Evolutionary conservation across 2,113 vertebrate species (phyloP), one percentile per base, ranked within the genome.

Genomic region (Corydoras maculifer): DNA sequence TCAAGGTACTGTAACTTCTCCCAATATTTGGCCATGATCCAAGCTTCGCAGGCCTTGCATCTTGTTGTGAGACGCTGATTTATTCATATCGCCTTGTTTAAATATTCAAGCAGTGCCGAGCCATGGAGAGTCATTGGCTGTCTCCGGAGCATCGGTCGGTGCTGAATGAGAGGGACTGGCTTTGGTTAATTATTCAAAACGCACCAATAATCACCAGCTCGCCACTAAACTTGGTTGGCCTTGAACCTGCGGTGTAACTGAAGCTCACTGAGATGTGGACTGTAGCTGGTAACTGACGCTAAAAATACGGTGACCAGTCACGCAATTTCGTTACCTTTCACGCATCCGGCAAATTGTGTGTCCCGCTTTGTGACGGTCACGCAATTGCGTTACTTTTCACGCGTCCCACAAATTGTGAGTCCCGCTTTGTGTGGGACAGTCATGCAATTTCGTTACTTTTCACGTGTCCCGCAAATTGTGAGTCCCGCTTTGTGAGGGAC

Each of bases 41-140:
- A 78, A 76, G 74, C 58, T 71, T 43, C 43, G 61, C 68, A 55
- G 60, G n/a, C 55, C 43, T 50, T 48, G 51, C 61, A 76, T 74
- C 66, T 67, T 77, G 76, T 73, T 78, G 78, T 66, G 69, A 74
- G 73, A 25, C 60, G 68, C 75, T 84, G 65, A 80, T 84, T 84
- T 83, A 84, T 85, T 83, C 78, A 81, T 82, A 79, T 59, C 14
- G 66, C 68, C 79, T 82, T 32, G 69, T 83, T 82, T 81, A 80
- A 84, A 85, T 83, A 86, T 84, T 83, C 79, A 84, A 78, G 81
- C 65, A 77, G 81, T 82, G 74, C 65, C 62, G 65, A 79, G 78
- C 80, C 67, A 68, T 58, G 14, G 77, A 85, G 78, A 76, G 72
- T 66, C 54, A 58, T 49, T 55, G 75, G 75, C 49, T 58, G 53